phyloP scores from a whole-genome alignment of 1,140 invertebrate genomes.

The Apis mellifera region Amel_HAv3.1 CM009936.2:4020001-4020500 shows the following conservation, averaged over 20 bases:
- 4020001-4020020: too few relatives aligned
- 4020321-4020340: conserved; percentile 63
- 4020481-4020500: not conserved
- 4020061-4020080: not conserved
- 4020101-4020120: too few relatives aligned
- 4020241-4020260: conserved; percentile 55
- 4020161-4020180: conserved; percentile 1
- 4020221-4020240: conserved; percentile 52
- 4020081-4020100: too few relatives aligned
- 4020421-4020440: too few relatives aligned
- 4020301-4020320: conserved; percentile 49
- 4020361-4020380: too few relatives aligned
- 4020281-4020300: conserved; percentile 66
- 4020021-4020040: too few relatives aligned
- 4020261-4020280: conserved; percentile 49
- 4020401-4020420: too few relatives aligned
- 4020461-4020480: not conserved
- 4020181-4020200: not conserved
- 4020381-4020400: too few relatives aligned
- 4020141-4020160: not conserved
- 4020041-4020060: too few relatives aligned
- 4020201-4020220: conserved; percentile 56
- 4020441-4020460: too few relatives aligned
- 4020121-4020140: not conserved
- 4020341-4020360: too few relatives aligned